Conservation (phyloP, 2,888 invertebrate genomes). For the Mycalesis mineus region DNA sequence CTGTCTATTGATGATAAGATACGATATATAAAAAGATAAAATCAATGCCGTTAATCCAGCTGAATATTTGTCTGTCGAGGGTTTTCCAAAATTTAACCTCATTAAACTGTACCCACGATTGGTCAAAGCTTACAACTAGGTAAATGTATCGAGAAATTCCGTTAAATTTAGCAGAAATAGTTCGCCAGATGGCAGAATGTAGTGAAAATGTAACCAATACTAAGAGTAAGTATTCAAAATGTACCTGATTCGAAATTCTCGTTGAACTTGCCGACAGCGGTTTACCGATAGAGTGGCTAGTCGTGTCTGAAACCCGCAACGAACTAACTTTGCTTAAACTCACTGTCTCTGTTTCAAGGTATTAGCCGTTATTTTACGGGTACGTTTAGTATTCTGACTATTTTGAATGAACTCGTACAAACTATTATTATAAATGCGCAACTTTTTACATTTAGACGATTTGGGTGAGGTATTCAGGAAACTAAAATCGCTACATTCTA, state of each 20-base stretch:
- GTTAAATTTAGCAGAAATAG: not conserved
- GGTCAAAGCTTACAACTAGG: not conserved
- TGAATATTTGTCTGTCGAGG: too few relatives aligned
- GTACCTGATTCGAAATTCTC: constrained; percentile 27
- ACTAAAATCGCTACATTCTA: too few relatives aligned
- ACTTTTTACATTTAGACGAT: too few relatives aligned
- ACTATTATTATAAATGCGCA: too few relatives aligned
- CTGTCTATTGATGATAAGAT: too few relatives aligned
- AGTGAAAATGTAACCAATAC: constrained; percentile 10
- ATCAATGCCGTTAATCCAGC: too few relatives aligned
- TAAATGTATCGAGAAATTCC: not conserved
- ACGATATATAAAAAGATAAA: too few relatives aligned
- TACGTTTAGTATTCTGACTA: not conserved
- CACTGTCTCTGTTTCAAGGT: constrained; percentile 10
- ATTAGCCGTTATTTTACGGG: constrained; percentile 6
- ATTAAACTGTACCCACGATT: too few relatives aligned
- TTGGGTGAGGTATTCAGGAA: too few relatives aligned
- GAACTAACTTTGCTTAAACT: constrained; percentile 50
- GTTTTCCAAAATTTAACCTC: too few relatives aligned
- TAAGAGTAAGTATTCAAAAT: constrained; percentile 18
- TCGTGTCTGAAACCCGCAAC: constrained; percentile 50
- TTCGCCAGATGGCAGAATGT: not conserved
- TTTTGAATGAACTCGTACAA: not conserved
- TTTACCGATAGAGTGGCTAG: constrained; percentile 46
- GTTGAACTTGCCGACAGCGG: constrained; percentile 35